Percentiles rank a stretch among this genome's conserved stretches.
Evolutionary conservation across 2,113 vertebrate genomes (phyloP).

Genomic region (Clarias gariepinus): DNA sequence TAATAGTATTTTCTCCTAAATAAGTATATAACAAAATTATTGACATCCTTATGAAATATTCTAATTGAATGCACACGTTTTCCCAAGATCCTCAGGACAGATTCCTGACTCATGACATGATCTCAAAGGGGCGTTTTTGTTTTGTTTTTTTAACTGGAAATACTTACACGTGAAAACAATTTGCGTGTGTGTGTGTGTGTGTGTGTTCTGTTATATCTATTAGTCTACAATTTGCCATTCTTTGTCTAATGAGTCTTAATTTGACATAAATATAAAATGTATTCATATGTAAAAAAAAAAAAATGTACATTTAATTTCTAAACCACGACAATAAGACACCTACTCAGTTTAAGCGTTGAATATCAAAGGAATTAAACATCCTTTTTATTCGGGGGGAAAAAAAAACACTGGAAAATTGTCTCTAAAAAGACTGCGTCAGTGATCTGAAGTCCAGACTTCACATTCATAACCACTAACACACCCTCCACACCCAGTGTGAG

Average conservation of each 20-base stretch:
- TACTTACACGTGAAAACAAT: neutral
- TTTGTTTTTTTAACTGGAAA: no score
- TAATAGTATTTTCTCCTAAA: neutral
- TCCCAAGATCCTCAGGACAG: neutral
- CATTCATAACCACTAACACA: slow-evolving; percentile 20
- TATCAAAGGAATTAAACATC: neutral
- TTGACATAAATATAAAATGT: neutral
- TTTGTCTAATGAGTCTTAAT: neutral
- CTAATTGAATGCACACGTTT: neutral
- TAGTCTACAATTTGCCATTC: neutral
- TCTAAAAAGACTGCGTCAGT: neutral
- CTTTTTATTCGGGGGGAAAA: neutral
- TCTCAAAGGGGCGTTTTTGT: neutral
- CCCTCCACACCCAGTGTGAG: slow-evolving; percentile 6
- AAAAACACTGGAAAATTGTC: neutral
- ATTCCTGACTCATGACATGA: neutral
- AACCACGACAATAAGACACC: neutral
- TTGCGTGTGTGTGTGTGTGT: neutral
- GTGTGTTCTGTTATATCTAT: neutral
- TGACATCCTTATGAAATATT: neutral
- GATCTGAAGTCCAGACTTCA: slow-evolving; percentile 2
- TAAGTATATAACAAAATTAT: neutral
- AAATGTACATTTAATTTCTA: neutral
- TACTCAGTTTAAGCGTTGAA: neutral
- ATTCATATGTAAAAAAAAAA: neutral